Evolutionary conservation across 2,797 vertebrate genomes (phyloP).

Genomic region (Lerista edwardsae): DNA sequence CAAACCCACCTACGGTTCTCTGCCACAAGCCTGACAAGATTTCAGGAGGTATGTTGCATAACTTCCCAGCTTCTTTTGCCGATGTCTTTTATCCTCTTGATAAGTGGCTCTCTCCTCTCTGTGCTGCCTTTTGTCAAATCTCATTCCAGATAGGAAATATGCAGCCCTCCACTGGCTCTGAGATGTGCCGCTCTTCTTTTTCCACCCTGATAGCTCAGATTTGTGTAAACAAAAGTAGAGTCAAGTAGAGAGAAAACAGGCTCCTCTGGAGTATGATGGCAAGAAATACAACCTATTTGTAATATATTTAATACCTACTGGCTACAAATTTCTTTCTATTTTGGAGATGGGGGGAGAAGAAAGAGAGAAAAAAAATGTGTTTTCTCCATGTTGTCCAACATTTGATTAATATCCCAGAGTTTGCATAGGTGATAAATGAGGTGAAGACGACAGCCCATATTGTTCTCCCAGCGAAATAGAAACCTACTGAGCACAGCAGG

Average conservation of each 20-base stretch:
- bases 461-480: slow-evolving; percentile 34
- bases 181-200: not conserved
- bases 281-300: slow-evolving; percentile 1
- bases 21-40: not conserved
- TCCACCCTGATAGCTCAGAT: not conserved
- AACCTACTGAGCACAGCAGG: slow-evolving; percentile 18
- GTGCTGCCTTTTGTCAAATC: not conserved
- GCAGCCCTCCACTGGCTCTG: not conserved
- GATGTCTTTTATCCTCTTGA: not conserved
- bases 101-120: not conserved
- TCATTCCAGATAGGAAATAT: not conserved
- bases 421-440: slow-evolving; percentile 42
- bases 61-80: no score
- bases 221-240: not conserved
- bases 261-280: not conserved
- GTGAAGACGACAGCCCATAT: slow-evolving; percentile 11
- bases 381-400: slow-evolving; percentile 25
- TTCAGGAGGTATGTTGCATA: not conserved
- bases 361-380: slow-evolving; percentile 7
- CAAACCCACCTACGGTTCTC: not conserved
- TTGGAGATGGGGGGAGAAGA: not conserved
- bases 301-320: slow-evolving; percentile 30
- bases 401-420: slow-evolving; percentile 47
- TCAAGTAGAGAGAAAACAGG: slow-evolving; percentile 19
- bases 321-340: slow-evolving; percentile 24